Conservation (phyloP, 2,113 vertebrate species). For the Gavialis gangeticus region DNA sequence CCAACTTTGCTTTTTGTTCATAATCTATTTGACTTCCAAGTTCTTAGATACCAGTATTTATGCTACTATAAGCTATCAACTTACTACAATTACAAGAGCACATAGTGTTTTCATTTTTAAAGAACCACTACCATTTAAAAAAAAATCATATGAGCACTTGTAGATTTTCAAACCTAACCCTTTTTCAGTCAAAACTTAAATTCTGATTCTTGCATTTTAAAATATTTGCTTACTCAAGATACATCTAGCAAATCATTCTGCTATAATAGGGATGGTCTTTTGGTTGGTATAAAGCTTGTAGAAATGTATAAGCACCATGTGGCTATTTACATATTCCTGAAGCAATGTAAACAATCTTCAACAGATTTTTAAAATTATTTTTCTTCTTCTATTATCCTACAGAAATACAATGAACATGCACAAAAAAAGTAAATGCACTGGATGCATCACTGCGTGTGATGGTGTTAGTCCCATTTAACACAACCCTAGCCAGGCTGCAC, state of each 20-base stretch:
- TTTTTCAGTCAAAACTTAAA: neutral
- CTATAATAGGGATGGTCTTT: neutral
- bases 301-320: accelerated
- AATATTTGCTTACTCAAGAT: neutral
- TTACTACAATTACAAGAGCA: neutral
- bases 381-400: neutral
- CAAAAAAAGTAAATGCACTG: constrained; percentile 18
- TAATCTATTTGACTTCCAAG: neutral
- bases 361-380: neutral
- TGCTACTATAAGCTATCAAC: neutral
- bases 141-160: neutral
- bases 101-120: neutral
- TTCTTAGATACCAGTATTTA: neutral
- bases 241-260: accelerated
- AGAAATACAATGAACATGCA: constrained; percentile 23
- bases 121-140: neutral
- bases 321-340: neutral
- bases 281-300: neutral
- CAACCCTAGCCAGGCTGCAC: constrained; percentile 23
- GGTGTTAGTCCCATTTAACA: constrained; percentile 51
- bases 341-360: neutral
- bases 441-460: neutral
- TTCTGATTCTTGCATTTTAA: neutral
- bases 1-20: neutral
- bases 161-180: neutral